These are phyloP conservation scores for Caenorhabditis afra DNA, from an alignment of 2,888 invertebrate species.

Conservation along the genomic window DNA sequence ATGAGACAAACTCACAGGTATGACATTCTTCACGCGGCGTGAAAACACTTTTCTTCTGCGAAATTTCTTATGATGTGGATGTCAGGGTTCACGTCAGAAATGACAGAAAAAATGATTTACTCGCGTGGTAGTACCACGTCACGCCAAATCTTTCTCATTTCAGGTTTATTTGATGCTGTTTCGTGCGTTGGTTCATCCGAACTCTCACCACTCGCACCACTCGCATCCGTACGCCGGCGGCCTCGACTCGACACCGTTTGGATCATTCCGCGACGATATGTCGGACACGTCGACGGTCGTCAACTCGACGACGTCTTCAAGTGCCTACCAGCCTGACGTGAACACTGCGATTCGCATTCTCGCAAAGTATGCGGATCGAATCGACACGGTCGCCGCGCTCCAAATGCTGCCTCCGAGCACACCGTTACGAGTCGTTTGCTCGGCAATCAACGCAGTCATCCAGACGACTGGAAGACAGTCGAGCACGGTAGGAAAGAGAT, in stretches of 20 bases:
- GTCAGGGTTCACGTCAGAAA: no score
- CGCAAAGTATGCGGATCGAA: constrained; percentile 89
- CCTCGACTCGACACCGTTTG: constrained; percentile 80
- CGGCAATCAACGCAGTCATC: constrained; percentile 86
- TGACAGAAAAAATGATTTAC: no score
- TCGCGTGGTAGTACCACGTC: no score
- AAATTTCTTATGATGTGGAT: no score
- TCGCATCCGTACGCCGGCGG: constrained; percentile 78
- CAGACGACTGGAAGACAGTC: constrained; percentile 86
- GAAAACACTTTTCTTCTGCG: neutral
- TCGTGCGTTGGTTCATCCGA: constrained; percentile 84
- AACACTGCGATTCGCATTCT: constrained; percentile 89
- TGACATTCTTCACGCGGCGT: neutral
- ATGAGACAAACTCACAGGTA: constrained; percentile 73
- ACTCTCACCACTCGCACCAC: constrained; percentile 81
- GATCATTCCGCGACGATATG: constrained; percentile 47
- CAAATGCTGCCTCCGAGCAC: constrained; percentile 89
- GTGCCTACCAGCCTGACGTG: constrained; percentile 85
- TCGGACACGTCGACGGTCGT: constrained; percentile 39
- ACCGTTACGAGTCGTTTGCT: constrained; percentile 86
- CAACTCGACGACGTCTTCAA: constrained; percentile 42
- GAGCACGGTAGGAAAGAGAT: constrained; percentile 49
- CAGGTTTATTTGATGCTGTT: constrained; percentile 85
- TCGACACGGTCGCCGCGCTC: constrained; percentile 87
- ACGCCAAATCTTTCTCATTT: neutral